Evolutionary conservation across 2,113 vertebrate species (phyloP).

Genomic region (Otis tarda): DNA sequence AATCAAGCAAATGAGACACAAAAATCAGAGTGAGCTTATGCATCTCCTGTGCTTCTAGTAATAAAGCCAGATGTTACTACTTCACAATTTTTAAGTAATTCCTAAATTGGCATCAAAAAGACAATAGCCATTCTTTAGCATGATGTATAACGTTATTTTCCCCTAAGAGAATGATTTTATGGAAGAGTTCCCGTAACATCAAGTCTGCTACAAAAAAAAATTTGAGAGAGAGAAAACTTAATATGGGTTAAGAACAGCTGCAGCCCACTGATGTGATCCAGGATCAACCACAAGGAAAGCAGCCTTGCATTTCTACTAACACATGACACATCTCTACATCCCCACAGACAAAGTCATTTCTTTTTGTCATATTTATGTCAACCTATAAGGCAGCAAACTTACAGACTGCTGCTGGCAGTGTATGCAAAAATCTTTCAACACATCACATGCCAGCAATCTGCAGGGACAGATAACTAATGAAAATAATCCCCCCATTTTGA

Average conservation of each 20-base stretch:
- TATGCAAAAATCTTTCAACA: conserved; percentile 71
- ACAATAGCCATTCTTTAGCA: conserved; percentile 45
- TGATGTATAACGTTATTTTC: conserved; percentile 36
- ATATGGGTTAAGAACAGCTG: conserved; percentile 25
- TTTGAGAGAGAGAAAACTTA: neutral
- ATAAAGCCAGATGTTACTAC: conserved; percentile 27
- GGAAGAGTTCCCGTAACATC: conserved; percentile 45
- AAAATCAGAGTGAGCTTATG: neutral
- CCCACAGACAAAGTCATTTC: conserved; percentile 48
- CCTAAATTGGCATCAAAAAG: conserved; percentile 19
- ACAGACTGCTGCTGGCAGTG: conserved; percentile 32
- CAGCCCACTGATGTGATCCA: conserved; percentile 28
- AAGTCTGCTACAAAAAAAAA: conserved; percentile 43
- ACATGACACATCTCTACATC: conserved; percentile 49
- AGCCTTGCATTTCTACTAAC: conserved; percentile 44
- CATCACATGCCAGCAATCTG: conserved; percentile 62
- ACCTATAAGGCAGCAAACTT: conserved; percentile 56
- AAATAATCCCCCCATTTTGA: conserved; percentile 38
- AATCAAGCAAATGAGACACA: neutral
- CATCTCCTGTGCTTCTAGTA: neutral
- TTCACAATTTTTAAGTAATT: conserved; percentile 24
- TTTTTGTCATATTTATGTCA: conserved; percentile 58
- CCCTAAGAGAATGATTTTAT: conserved; percentile 30
- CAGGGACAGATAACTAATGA: conserved; percentile 66
- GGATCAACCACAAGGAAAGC: conserved; percentile 51